Percentiles rank a stretch among this genome's conserved stretches.
phyloP scores from a whole-genome alignment of 1,140 invertebrate species.

The Papilio machaon region DNA sequence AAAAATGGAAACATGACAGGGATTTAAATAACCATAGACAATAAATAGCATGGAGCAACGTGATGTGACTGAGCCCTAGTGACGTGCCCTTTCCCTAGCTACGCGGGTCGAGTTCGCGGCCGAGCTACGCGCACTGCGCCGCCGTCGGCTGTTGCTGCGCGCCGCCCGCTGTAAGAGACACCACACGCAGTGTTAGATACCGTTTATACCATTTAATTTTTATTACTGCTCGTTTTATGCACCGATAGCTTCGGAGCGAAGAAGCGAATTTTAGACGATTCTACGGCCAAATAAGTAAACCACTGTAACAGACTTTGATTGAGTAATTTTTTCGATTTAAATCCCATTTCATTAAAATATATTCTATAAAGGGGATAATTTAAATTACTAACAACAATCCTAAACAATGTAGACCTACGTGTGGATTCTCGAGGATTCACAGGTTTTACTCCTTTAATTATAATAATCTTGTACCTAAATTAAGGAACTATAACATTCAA shows the following conservation, averaged over 20 bases:
- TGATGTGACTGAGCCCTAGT: neutral
- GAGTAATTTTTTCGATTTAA: neutral
- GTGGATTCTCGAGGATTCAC: constrained; percentile 11
- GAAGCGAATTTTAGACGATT: constrained; percentile 53
- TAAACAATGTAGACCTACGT: constrained; percentile 1
- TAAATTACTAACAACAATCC: neutral
- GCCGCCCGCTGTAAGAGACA: constrained; percentile 82
- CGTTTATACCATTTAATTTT: constrained; percentile 69
- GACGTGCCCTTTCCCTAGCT: constrained; percentile 30
- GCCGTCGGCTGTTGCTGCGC: constrained; percentile 80
- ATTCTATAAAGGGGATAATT: neutral
- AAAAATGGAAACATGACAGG: neutral
- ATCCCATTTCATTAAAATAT: neutral
- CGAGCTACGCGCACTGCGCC: constrained; percentile 82
- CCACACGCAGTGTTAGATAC: constrained; percentile 81
- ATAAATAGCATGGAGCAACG: neutral
- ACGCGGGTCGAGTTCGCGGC: constrained; percentile 42
- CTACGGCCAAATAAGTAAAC: constrained; percentile 44
- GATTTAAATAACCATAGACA: neutral
- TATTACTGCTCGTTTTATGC: constrained; percentile 58
- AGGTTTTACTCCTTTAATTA: neutral
- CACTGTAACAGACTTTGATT: constrained; percentile 8
- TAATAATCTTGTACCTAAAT: neutral
- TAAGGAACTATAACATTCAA: neutral
- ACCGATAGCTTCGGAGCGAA: constrained; percentile 55